Evolutionary conservation across 1,140 invertebrate species (phyloP).

Genomic region (Macrocentrus cingulum): DNA sequence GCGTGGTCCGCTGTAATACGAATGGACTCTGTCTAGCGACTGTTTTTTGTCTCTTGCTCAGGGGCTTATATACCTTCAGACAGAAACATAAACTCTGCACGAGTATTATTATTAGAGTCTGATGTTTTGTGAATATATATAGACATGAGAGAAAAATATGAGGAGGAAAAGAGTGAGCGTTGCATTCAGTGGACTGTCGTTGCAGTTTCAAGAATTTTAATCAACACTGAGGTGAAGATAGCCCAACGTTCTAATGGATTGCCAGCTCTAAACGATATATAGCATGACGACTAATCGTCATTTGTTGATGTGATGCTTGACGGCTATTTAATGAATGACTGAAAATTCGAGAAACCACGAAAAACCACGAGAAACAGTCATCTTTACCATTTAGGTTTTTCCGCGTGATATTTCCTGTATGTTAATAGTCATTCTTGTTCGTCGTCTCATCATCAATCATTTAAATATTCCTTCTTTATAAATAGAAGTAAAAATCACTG

Average conservation of each 20-base stretch:
- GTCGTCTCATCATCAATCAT: no score
- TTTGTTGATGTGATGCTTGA: conserved; percentile 32
- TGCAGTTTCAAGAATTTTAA: conserved; percentile 42
- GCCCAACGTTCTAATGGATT: conserved; percentile 43
- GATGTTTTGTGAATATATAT: background rate
- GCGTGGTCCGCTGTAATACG: background rate
- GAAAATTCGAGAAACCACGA: no score
- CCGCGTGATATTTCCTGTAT: conserved; percentile 18
- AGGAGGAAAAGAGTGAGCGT: conserved; percentile 3
- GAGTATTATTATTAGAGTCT: conserved; percentile 8
- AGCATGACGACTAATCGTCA: conserved; percentile 40
- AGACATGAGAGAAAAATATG: background rate
- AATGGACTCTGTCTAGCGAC: conserved; percentile 22
- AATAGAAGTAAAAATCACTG: conserved; percentile 1
- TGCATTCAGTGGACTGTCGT: background rate
- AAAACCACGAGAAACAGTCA: no score
- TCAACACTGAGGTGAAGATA: conserved; percentile 33
- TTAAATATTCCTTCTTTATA: no score
- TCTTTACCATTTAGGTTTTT: no score
- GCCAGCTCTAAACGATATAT: conserved; percentile 35
- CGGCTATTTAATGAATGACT: background rate
- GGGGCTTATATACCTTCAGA: background rate
- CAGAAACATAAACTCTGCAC: conserved; percentile 7
- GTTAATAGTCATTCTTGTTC: no score
- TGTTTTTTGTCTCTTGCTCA: conserved; percentile 4